Base-by-base conservation (phyloP, 2,888 invertebrate species). In the Nineta flava region DNA sequence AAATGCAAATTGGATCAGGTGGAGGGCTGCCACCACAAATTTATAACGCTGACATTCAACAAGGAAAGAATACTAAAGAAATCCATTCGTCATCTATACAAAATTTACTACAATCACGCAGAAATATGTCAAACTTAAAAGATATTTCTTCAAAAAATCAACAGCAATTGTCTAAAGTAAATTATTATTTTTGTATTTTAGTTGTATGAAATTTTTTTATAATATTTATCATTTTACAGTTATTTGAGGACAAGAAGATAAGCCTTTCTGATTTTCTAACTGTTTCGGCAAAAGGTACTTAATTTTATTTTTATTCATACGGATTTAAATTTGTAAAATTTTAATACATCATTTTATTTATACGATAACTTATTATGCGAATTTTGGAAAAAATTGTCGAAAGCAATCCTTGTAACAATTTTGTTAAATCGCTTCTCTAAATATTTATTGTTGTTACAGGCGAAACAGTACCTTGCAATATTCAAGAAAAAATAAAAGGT, bases 401-500 rank as follows among this genome's bases (percentile, higher is more conserved):
- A 26, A 2, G 7, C 7, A 26, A 3, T 9, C 16, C 10, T 15
- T 3, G 10, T 4, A 35, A 4, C 2, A n/a, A 10, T 15, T 13
- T 38, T 38, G 4, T 12, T 6, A 38, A 15, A 10, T 38, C 12
- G 38, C n/a, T 38, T 21, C 19, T 13, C 21, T 44, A 21, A n/a
- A 40, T 48, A 21, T 48, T 41, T 13, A 19, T 48, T 17, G 13
- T 26, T 48, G 21, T 40, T 48, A 26, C 40, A n/a, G 41, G 34
- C 10, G 31, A 38, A 19, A 21, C 41, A 9, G 15, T 13, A n/a
- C 19, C 48, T 19, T 19, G n/a, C 52, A 58, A 62, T 55, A 57
- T 66, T 48, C 60, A 63, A 57, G 64, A 63, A 55, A 67, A 66
- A 60, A 60, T 66, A 32, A 62, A 64, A 59, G 67, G 67, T 67